Evolutionary conservation across 30 jellyfish, hydroid and myxozoan genomes (phyloP).

Genomic region (Pseudorhiza aurosa): DNA sequence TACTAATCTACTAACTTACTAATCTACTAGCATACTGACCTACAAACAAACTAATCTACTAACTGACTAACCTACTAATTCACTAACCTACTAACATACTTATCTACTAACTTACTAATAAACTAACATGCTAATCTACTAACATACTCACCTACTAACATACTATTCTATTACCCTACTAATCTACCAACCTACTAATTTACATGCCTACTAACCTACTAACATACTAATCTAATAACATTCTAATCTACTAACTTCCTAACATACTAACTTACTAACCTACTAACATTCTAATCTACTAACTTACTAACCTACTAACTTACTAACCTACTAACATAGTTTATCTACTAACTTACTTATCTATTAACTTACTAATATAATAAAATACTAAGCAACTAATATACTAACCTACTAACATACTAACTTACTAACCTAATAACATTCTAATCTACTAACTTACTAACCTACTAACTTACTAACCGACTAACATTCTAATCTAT

Average conservation of each 20-base stretch:
- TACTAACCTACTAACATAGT: neutral
- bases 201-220: neutral
- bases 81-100: neutral
- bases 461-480: slow-evolving; percentile 4
- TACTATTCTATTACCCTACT: neutral
- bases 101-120: neutral
- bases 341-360: neutral
- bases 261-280: neutral
- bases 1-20: neutral
- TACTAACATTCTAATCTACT: neutral
- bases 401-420: neutral
- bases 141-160: neutral
- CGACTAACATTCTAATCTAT: neutral
- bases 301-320: neutral
- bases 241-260: neutral
- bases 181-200: neutral
- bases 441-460: neutral
- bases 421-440: neutral
- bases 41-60: neutral
- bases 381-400: slow-evolving; percentile 18
- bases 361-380: neutral
- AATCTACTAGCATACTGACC: too few relatives aligned
- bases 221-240: neutral
- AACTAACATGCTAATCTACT: neutral
- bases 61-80: too few relatives aligned